Base-by-base conservation (phyloP, 2,888 invertebrate genomes). In the Ophion ventricosus region DNA sequence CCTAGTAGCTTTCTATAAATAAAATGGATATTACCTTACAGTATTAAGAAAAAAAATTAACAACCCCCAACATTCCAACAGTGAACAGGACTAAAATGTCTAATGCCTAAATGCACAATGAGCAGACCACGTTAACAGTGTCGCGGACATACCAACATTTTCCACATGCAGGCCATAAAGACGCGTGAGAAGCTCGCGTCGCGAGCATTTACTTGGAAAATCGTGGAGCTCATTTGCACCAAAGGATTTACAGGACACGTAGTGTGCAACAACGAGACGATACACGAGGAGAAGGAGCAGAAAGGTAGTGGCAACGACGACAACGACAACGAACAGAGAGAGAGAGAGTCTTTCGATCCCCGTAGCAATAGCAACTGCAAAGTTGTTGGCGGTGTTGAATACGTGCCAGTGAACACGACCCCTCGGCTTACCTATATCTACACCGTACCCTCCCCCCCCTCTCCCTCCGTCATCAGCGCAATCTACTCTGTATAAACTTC, bases 321-420 rank as follows among this genome's bases (percentile, higher is more conserved):
- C 35, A 56, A 29, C 63, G 25, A 63, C 70, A 54, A 70, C 57
- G 66, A 56, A 49, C 17, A 49, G 35, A 79, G 67, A 79, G 79
- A 49, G 4, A 49, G 35, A 79, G 67, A 79, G 79, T 82, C 84
- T 79, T 72, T 84, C 81, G 81, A 79, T 82, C 81, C 72, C n/a
- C 69, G 83, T 25, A 29, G 76, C 66, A 72, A 80, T 85, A 73
- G 83, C 75, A 69, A 75, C 64, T 64, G 59, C 74, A 67, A 83
- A 79, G 79, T 64, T 75, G 75, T 79, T 70, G 67, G 63, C 79
- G 76, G 56, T 76, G 67, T 40, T 80, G 84, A 63, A 87, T 86
- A 88, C 89, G 89, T 90, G 90, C 88, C 87, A 79, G 82, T 82
- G 81, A 84, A 87, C 86, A 80, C 85, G 79, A 86, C 77, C 87